Evolutionary conservation across 2,797 vertebrate species (phyloP).

Genomic region (Remorina albescens): DNA sequence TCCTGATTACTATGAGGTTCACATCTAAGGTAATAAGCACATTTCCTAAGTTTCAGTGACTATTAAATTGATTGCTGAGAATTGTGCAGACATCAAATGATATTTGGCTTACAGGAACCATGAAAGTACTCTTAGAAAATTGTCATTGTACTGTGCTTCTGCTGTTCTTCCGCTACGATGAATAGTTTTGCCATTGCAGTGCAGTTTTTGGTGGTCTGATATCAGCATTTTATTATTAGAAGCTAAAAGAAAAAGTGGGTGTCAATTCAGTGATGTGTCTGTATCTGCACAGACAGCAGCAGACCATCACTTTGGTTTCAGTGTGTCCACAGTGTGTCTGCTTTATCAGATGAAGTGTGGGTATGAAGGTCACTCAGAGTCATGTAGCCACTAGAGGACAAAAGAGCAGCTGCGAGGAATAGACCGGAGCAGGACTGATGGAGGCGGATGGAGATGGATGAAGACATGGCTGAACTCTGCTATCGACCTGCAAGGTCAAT

Average conservation of each 20-base stretch:
- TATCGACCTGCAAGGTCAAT: constrained; percentile 62
- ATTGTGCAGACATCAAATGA: too few species aligned
- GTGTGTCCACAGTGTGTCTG: constrained; percentile 40
- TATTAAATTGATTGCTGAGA: neutral
- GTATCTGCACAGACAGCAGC: constrained; percentile 17
- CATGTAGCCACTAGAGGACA: constrained; percentile 63
- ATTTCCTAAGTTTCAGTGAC: neutral
- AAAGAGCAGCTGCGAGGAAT: constrained; percentile 63
- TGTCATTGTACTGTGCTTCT: neutral
- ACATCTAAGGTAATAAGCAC: neutral
- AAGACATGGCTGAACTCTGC: constrained; percentile 53
- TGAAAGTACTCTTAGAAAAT: too few species aligned
- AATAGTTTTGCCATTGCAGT: neutral
- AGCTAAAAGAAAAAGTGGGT: constrained; percentile 24
- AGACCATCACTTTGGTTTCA: constrained; percentile 29
- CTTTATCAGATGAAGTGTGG: constrained; percentile 58
- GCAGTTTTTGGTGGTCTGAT: constrained; percentile 4
- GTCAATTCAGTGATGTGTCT: constrained; percentile 20
- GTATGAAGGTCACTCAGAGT: constrained; percentile 66
- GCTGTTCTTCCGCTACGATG: too few species aligned
- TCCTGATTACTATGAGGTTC: neutral
- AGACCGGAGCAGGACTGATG: constrained; percentile 51
- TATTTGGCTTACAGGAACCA: too few species aligned
- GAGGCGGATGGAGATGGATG: constrained; percentile 63
- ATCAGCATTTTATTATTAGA: neutral